These are phyloP conservation scores for Tachyglossus aculeatus DNA, from an alignment of 2,797 vertebrate genomes.

Conservation along the genomic window DNA sequence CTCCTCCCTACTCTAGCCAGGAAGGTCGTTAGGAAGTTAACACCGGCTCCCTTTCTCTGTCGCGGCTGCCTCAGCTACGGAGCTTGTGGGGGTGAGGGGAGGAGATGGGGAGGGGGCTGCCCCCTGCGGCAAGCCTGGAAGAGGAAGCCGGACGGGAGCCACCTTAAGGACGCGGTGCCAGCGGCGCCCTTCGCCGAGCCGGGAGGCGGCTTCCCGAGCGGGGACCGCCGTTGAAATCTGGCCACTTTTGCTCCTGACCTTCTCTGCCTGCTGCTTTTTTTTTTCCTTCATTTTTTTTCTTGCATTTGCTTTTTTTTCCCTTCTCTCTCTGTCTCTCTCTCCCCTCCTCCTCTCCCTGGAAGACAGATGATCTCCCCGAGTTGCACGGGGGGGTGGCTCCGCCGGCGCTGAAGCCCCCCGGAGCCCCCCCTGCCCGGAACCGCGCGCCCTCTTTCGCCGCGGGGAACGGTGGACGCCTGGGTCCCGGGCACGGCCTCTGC, in stretches of 20 bases:
- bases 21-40: too few species aligned
- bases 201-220: conserved; percentile 78
- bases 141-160: conserved; percentile 64
- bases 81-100: neutral
- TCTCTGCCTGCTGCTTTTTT: conserved; percentile 74
- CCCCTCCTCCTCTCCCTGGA: neutral
- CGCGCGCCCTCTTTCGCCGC: too few species aligned
- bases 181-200: conserved; percentile 87
- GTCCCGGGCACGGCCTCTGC: neutral
- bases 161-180: conserved; percentile 86
- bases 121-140: neutral
- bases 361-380: neutral
- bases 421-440: neutral
- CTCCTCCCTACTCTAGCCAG: too few species aligned
- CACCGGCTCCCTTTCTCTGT: too few species aligned
- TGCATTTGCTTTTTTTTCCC: neutral
- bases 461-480: conserved; percentile 6
- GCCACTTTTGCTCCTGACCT: conserved; percentile 86
- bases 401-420: too few species aligned
- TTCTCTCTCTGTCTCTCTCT: too few species aligned
- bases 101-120: neutral
- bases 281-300: neutral
- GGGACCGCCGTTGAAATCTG: conserved; percentile 80
- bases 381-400: neutral
- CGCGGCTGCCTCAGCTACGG: too few species aligned